Percentiles rank a stretch among this genome's conserved stretches.
phyloP scores from a whole-genome alignment of 1,140 invertebrate genomes.

The Sipha flava region DNA sequence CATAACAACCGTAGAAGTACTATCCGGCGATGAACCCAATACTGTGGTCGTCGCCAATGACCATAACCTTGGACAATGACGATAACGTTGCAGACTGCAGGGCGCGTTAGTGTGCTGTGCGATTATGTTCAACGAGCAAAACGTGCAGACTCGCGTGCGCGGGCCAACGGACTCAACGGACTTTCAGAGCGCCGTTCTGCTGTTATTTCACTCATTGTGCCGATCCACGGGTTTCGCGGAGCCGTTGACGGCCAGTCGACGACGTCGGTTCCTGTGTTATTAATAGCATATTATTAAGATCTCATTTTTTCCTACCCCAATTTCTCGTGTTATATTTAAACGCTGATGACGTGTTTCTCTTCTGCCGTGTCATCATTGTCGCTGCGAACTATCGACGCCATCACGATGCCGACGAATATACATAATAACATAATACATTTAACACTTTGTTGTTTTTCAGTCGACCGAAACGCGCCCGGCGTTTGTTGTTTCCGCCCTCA shows the following conservation, averaged over 20 bases:
- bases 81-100: neutral
- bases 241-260: neutral
- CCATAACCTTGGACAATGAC: constrained; percentile 25
- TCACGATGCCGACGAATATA: too few relatives aligned
- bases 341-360: neutral
- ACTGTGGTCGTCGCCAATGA: neutral
- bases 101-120: too few relatives aligned
- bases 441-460: neutral
- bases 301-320: neutral
- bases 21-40: too few relatives aligned
- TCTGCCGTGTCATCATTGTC: neutral
- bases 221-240: too few relatives aligned
- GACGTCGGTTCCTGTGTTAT: neutral
- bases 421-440: too few relatives aligned
- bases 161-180: neutral
- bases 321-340: neutral
- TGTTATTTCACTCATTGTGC: too few relatives aligned
- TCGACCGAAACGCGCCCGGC: neutral
- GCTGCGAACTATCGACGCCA: neutral
- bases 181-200: too few relatives aligned
- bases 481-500: neutral
- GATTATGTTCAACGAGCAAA: neutral
- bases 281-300: neutral
- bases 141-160: neutral
- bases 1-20: too few relatives aligned